Evolutionary conservation across 2,113 vertebrate genomes (phyloP).

Genomic region (Cyphomyrus discorhynchus): DNA sequence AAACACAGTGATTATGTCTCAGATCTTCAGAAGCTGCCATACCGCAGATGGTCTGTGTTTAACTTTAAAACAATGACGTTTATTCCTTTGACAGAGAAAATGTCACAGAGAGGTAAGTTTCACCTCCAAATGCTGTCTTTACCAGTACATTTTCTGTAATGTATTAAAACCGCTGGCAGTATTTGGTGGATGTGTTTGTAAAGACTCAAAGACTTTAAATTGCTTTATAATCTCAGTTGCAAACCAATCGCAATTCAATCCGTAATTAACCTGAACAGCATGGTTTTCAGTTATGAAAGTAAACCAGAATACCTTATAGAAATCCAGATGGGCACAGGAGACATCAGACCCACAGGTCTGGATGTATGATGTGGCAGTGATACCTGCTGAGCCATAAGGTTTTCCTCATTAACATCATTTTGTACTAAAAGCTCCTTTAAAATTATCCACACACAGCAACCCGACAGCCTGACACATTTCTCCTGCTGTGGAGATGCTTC

Average conservation of each 20-base stretch:
- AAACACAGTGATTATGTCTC: not conserved
- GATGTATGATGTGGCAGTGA: not conserved
- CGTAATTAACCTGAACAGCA: not conserved
- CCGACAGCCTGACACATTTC: not conserved
- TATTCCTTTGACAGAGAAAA: not conserved
- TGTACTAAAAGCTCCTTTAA: not conserved
- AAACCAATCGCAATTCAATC: not conserved
- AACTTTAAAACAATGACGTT: not conserved
- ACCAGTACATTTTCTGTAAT: not conserved
- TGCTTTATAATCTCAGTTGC: not conserved
- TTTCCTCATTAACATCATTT: not conserved
- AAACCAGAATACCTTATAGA: not conserved
- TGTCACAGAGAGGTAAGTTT: not conserved
- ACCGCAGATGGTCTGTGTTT: not conserved
- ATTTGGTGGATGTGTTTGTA: not conserved
- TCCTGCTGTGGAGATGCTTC: not conserved
- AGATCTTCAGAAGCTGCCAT: not conserved
- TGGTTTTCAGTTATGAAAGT: not conserved
- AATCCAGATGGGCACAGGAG: not conserved
- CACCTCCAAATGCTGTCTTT: not conserved
- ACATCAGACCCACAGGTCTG: not conserved
- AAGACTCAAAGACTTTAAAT: not conserved
- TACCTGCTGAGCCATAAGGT: not conserved
- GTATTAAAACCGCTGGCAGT: not conserved
- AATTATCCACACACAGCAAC: not conserved